Conservation (phyloP, 2,797 vertebrate genomes). For the Allobates femoralis region DNA sequence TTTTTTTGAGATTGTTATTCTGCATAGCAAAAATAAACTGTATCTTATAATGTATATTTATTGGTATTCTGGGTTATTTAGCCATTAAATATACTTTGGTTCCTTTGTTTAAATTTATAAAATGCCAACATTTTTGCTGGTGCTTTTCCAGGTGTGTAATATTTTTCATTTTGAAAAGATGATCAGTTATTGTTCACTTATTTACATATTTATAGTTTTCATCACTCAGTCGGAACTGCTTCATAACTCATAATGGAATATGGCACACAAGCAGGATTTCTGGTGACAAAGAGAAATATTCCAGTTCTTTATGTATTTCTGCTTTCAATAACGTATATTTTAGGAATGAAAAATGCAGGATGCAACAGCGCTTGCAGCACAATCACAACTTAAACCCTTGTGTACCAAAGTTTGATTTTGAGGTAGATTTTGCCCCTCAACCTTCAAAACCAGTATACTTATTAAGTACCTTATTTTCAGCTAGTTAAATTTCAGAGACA, state of each 20-base stretch:
- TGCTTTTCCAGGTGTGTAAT: not conserved
- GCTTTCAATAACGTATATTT: not conserved
- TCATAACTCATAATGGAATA: conserved; percentile 15
- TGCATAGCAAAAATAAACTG: no score
- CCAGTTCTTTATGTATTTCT: not conserved
- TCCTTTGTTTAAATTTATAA: not conserved
- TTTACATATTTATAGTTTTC: conserved; percentile 44
- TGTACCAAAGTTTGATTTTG: no score
- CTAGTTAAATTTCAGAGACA: no score
- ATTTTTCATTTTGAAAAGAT: conserved; percentile 20
- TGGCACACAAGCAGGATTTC: not conserved
- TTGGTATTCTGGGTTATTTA: not conserved
- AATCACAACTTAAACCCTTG: no score
- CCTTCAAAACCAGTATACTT: no score
- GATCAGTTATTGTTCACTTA: conserved; percentile 31
- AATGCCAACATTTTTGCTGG: not conserved
- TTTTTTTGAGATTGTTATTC: no score
- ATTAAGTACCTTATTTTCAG: no score
- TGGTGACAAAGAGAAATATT: not conserved
- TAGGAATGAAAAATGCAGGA: not conserved
- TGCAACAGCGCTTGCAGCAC: no score
- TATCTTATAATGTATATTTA: no score
- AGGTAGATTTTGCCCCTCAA: no score
- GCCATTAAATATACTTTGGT: not conserved
- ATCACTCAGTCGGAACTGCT: conserved; percentile 18